Evolutionary conservation across 2,888 invertebrate species (phyloP), one percentile per base, ranked within the genome.

Genomic region (Lasiommata megera): DNA sequence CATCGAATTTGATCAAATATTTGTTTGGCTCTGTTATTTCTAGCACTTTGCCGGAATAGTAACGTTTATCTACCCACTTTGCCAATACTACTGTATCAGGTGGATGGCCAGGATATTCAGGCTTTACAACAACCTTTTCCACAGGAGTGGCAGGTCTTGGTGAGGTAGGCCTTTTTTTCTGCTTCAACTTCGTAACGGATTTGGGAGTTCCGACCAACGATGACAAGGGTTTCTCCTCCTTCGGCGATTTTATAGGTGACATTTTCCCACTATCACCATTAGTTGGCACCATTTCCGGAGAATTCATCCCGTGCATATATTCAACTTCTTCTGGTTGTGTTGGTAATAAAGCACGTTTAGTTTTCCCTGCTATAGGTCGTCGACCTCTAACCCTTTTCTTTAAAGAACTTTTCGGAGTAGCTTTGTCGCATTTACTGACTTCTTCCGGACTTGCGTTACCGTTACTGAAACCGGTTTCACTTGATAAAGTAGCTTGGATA

Each of bases 11-110:
- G 34, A 94, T 93, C 64, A 92, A 80, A 76, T 92, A 94, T 68
- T 94, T 94, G 23, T 92, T 92, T 0, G 86, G 90, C 50, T 93
- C 91, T 0, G 92, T 89, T 47, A 92, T 92, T 64, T 92, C 92
- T 8, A 87, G 75, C 0, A 94, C 92, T 72, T 81, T 92, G 0
- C 94, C 94, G 0, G 94, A 93, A 67, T 94, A 94, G 66, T 93
- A 94, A 60, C 93, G 92, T 67, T 92, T 93, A 70, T 94, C 94
- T 0, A 93, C 92, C 94, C 94, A 94, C 74, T 93, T 93, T 0
- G 94, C 94, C 65, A 94, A 85, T 0, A 94, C 94, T 0, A 85
- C 83, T 0, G 91, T 91, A 5, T 89, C 90, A 0, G 86, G 84
- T 0, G 84, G 71, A 57, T 72, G 81, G 0, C 88, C 88, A 3